Evolutionary conservation across 92 coral and sea anemone genomes (phyloP), one percentile per base, ranked within the genome.

Genomic region (Scolanthus callimorphus): DNA sequence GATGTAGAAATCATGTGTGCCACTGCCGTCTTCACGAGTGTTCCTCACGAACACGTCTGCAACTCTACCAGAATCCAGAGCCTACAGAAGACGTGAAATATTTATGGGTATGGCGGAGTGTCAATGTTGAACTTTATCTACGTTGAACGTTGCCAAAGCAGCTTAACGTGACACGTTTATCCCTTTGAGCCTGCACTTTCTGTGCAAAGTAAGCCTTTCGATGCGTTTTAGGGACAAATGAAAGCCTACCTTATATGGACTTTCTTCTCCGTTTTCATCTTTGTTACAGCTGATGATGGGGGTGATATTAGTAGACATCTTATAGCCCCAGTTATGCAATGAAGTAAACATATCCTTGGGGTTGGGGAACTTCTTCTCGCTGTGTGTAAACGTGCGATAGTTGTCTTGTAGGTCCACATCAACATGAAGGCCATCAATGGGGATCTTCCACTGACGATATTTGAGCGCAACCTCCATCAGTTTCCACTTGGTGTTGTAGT

Each of bases 401-500:
- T 78, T 71, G 71, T 83, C 85, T 57, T 83, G 80, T 17, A 74
- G 29, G 48, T 83, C 90, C 1, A 83, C 90, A 23, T 83, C 90
- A 2, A 83, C 85, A 27, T 83, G 90, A 12, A 83, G 76, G 0
- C 90, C 90, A 67, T 83, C 90, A 34, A 79, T 76, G 9, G 90
- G 90, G 27, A 83, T 83, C 71, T 39, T 31, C 81, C 85, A 78
- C 67, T 83, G 81, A 1, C 90, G 90, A 52, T 83, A 83, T 65
- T 76, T 75, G 20, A 84, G 90, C 27, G 85, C 90, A 45, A 79
- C 85, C 25, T 84, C 85, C 85, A 84, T 31, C 59, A 84, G 58
- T 44, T 79, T 84, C 90, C 90, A 84, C 62, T 84, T 84, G 72
- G 69, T 79, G 78, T 84, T 84, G 73, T 84, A 84, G 26, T 73